Conservation (phyloP, 2,888 invertebrate species). For the Cabera pusaria region DNA sequence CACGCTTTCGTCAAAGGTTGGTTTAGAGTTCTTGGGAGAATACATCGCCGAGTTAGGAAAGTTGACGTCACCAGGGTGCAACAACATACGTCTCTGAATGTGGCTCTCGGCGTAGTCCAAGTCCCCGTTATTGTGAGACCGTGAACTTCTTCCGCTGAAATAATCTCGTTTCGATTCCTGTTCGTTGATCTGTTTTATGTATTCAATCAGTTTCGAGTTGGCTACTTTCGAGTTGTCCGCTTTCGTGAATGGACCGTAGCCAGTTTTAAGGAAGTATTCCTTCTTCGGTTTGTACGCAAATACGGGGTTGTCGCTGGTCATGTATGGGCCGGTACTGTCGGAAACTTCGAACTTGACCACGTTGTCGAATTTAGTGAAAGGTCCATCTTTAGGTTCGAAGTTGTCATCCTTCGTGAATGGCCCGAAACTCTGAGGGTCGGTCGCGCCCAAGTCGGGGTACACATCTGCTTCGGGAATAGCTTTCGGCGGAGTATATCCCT, state of each 20-base stretch:
- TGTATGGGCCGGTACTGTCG: constrained; percentile 63
- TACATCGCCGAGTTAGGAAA: constrained; percentile 87
- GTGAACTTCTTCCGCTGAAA: constrained; percentile 78
- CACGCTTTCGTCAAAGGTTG: constrained; percentile 87
- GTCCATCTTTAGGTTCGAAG: constrained; percentile 80
- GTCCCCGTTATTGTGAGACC: constrained; percentile 72
- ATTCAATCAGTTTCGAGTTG: constrained; percentile 84
- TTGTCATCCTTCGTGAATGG: constrained; percentile 86
- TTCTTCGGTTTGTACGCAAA: constrained; percentile 70
- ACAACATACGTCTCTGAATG: constrained; percentile 88
- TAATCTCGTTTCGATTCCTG: constrained; percentile 85
- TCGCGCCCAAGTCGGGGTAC: constrained; percentile 66
- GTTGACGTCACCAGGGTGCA: constrained; percentile 84
- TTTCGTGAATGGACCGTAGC: constrained; percentile 85
- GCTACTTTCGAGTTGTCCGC: constrained; percentile 84
- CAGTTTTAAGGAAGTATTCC: constrained; percentile 68
- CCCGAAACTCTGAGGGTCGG: constrained; percentile 73
- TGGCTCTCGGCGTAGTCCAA: constrained; percentile 79
- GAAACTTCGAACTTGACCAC: constrained; percentile 66
- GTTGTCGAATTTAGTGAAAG: constrained; percentile 85
- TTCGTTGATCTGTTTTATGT: constrained; percentile 86
- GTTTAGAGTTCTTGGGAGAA: constrained; percentile 83
- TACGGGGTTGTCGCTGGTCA: constrained; percentile 59
- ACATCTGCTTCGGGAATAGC: constrained; percentile 83
- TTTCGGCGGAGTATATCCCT: constrained; percentile 86